These are phyloP conservation scores for Zelostemma sp. DNA, from an alignment of 1,140 invertebrate genomes.

Conservation along the genomic window DNA sequence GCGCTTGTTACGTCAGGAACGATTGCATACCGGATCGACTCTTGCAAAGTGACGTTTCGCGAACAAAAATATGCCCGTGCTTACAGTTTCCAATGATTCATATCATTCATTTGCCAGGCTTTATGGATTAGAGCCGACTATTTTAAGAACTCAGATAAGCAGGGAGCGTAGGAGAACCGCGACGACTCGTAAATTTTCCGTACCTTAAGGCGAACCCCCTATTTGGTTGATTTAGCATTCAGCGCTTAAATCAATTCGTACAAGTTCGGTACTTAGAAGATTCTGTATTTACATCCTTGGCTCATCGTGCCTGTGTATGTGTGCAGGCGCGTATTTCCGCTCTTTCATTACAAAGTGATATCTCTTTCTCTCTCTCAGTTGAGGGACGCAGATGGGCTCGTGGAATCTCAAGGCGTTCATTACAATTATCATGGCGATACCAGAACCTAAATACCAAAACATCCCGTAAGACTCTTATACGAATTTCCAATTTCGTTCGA, in stretches of 20 bases:
- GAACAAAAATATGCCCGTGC: neutral
- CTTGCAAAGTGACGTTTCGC: neutral
- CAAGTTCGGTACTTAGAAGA: conserved; percentile 70
- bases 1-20: neutral
- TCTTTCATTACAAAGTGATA: conserved; percentile 54
- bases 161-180: conserved; percentile 6
- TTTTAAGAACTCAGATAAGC: conserved; percentile 8
- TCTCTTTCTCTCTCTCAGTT: conserved; percentile 27
- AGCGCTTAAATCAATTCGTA: conserved; percentile 71
- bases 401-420: conserved; percentile 67
- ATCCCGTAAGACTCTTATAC: neutral
- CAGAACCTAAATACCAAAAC: conserved; percentile 58
- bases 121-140: conserved; percentile 1
- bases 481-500: no score
- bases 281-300: conserved; percentile 51
- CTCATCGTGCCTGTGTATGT: conserved; percentile 37
- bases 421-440: conserved; percentile 68
- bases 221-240: conserved; percentile 70
- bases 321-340: conserved; percentile 25
- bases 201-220: conserved; percentile 35
- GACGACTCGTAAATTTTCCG: conserved; percentile 51
- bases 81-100: neutral
- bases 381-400: conserved; percentile 66
- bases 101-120: neutral
- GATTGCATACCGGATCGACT: neutral